These are phyloP conservation scores for Dreissena rostriformis DNA, from an alignment of 1,140 invertebrate species.

Conservation along the genomic window DNA sequence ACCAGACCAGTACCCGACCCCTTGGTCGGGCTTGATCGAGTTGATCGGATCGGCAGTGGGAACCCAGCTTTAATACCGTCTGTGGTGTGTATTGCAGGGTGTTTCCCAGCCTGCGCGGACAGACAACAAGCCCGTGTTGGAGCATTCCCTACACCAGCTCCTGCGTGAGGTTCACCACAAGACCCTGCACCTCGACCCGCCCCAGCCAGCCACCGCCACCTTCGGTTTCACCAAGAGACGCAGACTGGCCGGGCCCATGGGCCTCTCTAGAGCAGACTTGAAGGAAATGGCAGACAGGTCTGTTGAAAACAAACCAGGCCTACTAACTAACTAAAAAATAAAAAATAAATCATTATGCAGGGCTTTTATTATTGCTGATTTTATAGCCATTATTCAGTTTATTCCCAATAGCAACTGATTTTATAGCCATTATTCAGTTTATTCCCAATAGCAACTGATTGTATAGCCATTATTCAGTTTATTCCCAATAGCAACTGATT, in stretches of 20 bases:
- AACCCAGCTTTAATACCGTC: background rate
- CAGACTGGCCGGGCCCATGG: slow-evolving; percentile 94
- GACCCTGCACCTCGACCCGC: slow-evolving; percentile 96
- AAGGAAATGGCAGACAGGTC: slow-evolving; percentile 91
- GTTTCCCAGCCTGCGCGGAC: slow-evolving; percentile 81
- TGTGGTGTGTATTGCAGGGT: slow-evolving; percentile 59
- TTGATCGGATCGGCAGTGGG: too few species aligned
- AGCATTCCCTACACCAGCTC: slow-evolving; percentile 97
- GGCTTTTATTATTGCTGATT: too few species aligned
- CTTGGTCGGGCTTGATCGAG: too few species aligned
- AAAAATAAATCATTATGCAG: too few species aligned
- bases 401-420: too few species aligned
- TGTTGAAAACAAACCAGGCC: slow-evolving; percentile 8
- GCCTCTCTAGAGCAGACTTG: slow-evolving; percentile 92
- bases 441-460: too few species aligned
- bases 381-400: too few species aligned
- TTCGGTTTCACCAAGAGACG: slow-evolving; percentile 94
- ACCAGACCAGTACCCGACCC: too few species aligned
- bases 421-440: too few species aligned
- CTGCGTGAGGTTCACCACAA: slow-evolving; percentile 95
- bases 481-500: too few species aligned
- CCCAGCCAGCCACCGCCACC: slow-evolving; percentile 95
- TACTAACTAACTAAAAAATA: too few species aligned
- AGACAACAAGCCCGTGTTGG: slow-evolving; percentile 97
- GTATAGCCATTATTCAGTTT: too few species aligned